phyloP scores from a whole-genome alignment of 2,888 invertebrate genomes.

The Ophioninae sp. region DNA sequence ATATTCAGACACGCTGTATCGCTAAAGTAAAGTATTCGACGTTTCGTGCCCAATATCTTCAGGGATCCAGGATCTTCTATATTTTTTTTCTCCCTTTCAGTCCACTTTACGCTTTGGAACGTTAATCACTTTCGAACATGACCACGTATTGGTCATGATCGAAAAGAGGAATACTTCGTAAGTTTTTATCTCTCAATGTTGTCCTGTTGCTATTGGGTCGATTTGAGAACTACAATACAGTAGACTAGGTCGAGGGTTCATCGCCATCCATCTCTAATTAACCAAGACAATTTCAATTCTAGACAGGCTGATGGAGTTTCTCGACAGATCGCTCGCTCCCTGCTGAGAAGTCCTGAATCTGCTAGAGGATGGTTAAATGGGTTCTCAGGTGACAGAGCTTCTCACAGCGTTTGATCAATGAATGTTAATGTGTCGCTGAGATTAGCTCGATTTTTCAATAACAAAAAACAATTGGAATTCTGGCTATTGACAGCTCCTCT shows the following conservation, averaged over 20 bases:
- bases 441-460: no score
- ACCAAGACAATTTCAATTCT: conserved; percentile 38
- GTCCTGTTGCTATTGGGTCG: conserved; percentile 11
- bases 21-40: no score
- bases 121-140: neutral
- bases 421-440: no score
- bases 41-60: neutral
- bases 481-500: no score
- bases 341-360: conserved; percentile 5
- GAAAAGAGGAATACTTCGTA: neutral
- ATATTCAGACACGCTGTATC: neutral
- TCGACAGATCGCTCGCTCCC: conserved; percentile 20
- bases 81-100: neutral
- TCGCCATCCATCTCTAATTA: conserved; percentile 59
- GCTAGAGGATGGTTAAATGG: neutral
- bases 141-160: neutral
- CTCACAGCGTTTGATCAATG: no score
- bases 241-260: conserved; percentile 31
- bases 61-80: neutral
- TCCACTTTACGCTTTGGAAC: neutral
- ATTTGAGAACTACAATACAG: conserved; percentile 49
- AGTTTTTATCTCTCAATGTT: conserved; percentile 16
- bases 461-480: no score
- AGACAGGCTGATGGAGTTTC: conserved; percentile 7
- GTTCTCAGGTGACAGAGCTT: neutral